These are phyloP conservation scores for Enoplosus armatus DNA, from an alignment of 2,797 vertebrate species.

Conservation along the genomic window DNA sequence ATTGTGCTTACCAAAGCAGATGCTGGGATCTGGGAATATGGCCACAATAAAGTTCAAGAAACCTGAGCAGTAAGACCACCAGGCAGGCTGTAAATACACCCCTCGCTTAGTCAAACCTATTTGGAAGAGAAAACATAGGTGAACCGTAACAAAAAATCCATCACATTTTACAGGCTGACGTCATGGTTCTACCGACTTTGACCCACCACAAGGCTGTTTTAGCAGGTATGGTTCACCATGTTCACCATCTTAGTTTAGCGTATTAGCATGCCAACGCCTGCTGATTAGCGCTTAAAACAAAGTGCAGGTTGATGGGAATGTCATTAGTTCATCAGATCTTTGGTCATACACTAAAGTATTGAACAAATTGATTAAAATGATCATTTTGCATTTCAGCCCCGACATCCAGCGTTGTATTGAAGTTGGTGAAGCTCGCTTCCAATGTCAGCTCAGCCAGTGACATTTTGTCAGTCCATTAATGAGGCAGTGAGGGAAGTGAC, in stretches of 20 bases:
- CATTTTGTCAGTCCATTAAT: conserved; percentile 58
- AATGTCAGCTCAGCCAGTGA: conserved; percentile 36
- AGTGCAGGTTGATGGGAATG: neutral
- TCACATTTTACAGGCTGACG: too few species aligned
- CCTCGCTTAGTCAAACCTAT: too few species aligned
- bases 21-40: neutral
- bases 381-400: conserved; percentile 20
- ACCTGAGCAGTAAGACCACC: too few species aligned
- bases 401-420: conserved; percentile 14
- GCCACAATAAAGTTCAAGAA: neutral
- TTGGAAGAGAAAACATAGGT: too few species aligned
- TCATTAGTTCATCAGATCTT: neutral
- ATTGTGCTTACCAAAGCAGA: neutral
- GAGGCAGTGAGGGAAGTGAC: conserved; percentile 50
- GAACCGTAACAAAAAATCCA: too few species aligned
- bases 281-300: neutral
- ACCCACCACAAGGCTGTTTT: too few species aligned
- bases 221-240: too few species aligned
- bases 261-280: too few species aligned
- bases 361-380: neutral
- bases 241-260: too few species aligned
- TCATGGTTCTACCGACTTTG: too few species aligned
- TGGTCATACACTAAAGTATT: too few species aligned
- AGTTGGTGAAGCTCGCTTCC: conserved; percentile 15
- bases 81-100: too few species aligned